Evolutionary conservation across 2,113 vertebrate genomes (phyloP).

Genomic region (Maccullochella peelii): DNA sequence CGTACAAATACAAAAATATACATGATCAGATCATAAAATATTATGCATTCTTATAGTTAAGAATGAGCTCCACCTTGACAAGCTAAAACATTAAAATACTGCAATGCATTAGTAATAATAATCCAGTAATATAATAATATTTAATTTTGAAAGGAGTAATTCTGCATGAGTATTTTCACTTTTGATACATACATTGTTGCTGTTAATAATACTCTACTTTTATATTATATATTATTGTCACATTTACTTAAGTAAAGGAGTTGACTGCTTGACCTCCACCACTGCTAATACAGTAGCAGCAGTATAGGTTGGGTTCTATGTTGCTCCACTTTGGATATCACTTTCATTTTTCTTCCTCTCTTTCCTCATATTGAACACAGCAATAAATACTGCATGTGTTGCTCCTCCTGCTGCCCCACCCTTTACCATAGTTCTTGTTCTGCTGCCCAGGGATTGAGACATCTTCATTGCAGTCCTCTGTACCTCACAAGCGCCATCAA

Average conservation of each 20-base stretch:
- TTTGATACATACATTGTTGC: not conserved
- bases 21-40: too few relatives aligned
- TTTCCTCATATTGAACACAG: constrained; percentile 38
- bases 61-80: not conserved
- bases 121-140: not conserved
- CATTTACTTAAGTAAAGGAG: not conserved
- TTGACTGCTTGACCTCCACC: not conserved
- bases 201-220: too few relatives aligned
- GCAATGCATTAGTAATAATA: not conserved
- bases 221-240: too few relatives aligned
- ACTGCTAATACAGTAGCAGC: not conserved
- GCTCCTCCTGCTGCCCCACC: constrained; percentile 50
- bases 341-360: constrained; percentile 35
- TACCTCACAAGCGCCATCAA: constrained; percentile 72
- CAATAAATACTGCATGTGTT: constrained; percentile 71
- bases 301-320: constrained; percentile 3
- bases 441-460: constrained; percentile 62
- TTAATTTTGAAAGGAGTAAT: not conserved
- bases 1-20: too few relatives aligned
- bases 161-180: not conserved
- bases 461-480: constrained; percentile 66
- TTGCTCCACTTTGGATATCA: constrained; percentile 24
- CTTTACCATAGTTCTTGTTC: constrained; percentile 64
- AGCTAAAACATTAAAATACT: not conserved
- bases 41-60: not conserved